A percentile compares a stretch with the other conserved stretches of the same genome.
phyloP scores from a whole-genome alignment of 2,888 invertebrate species.

The Aporophyla nigra region DNA sequence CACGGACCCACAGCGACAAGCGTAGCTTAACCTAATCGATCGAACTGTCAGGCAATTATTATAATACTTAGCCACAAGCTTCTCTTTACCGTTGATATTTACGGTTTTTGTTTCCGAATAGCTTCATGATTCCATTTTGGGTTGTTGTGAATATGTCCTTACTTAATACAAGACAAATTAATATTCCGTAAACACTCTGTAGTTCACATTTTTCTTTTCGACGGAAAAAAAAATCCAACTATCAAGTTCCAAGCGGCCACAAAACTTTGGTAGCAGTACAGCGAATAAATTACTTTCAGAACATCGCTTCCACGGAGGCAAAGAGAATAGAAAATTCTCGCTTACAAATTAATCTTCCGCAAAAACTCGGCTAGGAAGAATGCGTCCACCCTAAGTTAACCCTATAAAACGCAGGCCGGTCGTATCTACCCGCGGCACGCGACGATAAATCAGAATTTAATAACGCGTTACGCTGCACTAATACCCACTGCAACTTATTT shows the following conservation, averaged over 20 bases:
- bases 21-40: too few species aligned
- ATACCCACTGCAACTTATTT: slow-evolving; percentile 68
- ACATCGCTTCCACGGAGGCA: slow-evolving; percentile 42
- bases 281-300: slow-evolving; percentile 53
- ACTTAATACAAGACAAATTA: neutral
- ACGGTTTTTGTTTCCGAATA: neutral
- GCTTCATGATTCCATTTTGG: neutral
- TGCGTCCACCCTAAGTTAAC: slow-evolving; percentile 65
- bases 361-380: slow-evolving; percentile 60
- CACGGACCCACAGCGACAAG: too few species aligned
- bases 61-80: too few species aligned
- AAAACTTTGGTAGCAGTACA: slow-evolving; percentile 35
- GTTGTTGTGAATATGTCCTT: neutral
- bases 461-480: slow-evolving; percentile 70
- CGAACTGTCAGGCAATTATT: too few species aligned
- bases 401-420: slow-evolving; percentile 74
- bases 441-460: slow-evolving; percentile 76
- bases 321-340: slow-evolving; percentile 61
- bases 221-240: slow-evolving; percentile 2
- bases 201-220: slow-evolving; percentile 8
- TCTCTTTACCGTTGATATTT: neutral
- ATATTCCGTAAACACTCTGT: neutral
- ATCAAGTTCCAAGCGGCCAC: slow-evolving; percentile 6
- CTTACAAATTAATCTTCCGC: slow-evolving; percentile 64
- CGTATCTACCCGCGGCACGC: slow-evolving; percentile 72